A percentile compares a stretch with the other conserved stretches of the same genome.
Conservation (phyloP, 2,888 invertebrate genomes). For the Zaprionus obscuricornis region DNA sequence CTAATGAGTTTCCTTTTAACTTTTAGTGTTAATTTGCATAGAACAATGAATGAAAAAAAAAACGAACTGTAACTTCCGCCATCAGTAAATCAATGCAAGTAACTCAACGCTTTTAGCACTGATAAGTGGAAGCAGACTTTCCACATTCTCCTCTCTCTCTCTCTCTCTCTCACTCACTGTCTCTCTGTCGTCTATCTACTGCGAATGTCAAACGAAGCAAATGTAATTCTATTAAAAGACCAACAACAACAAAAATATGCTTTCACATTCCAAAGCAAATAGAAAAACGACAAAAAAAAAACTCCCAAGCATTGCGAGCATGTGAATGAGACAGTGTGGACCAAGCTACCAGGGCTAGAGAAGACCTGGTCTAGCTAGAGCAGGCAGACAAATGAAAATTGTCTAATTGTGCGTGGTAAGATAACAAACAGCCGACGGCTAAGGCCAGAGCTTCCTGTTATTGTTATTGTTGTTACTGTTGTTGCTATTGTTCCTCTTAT, state of each 20-base stretch:
- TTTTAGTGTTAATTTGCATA: slow-evolving; percentile 7
- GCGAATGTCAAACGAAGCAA: slow-evolving; percentile 35
- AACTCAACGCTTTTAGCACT: not conserved
- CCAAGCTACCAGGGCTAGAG: no score
- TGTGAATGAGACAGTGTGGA: slow-evolving; percentile 43
- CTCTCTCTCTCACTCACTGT: no score
- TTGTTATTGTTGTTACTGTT: slow-evolving; percentile 47
- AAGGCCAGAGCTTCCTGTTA: slow-evolving; percentile 67
- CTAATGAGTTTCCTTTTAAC: not conserved
- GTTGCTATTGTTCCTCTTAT: slow-evolving; percentile 19
- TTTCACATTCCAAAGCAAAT: slow-evolving; percentile 51
- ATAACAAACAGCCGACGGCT: slow-evolving; percentile 67
- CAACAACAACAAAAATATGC: slow-evolving; percentile 44
- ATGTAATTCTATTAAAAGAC: slow-evolving; percentile 57
- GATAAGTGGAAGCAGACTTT: no score
- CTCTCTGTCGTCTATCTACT: no score
- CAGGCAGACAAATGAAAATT: slow-evolving; percentile 60
- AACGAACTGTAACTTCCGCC: slow-evolving; percentile 1
- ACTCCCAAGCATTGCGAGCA: slow-evolving; percentile 46
- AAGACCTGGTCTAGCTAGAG: not conserved
- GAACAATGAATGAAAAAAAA: no score
- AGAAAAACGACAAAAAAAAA: slow-evolving; percentile 29
- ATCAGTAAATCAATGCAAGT: slow-evolving; percentile 12
- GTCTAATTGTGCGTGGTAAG: slow-evolving; percentile 78
- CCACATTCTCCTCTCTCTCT: not conserved